A percentile compares a stretch with the other conserved stretches of the same genome.
Conservation (phyloP, 1,140 invertebrate genomes). For the Pteromalus puparum region DNA sequence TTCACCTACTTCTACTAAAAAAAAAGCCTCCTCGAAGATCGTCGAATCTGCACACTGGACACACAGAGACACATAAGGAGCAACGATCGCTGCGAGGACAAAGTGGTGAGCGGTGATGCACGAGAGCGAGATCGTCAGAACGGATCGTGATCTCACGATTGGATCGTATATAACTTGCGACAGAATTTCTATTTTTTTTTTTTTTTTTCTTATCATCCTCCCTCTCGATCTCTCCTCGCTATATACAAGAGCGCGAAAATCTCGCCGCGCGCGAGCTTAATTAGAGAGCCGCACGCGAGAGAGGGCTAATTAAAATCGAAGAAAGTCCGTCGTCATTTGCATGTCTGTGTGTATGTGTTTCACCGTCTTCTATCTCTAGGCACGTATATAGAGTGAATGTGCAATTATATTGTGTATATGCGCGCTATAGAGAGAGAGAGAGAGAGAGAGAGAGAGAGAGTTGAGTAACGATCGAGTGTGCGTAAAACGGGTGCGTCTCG, state of each 20-base stretch:
- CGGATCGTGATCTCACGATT: constrained; percentile 33
- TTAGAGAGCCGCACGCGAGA: neutral
- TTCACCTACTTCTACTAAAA: constrained; percentile 69
- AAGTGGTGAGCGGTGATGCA: neutral
- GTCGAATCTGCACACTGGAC: neutral
- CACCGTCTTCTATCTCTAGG: neutral
- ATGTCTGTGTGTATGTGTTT: neutral
- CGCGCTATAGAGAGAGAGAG: no score
- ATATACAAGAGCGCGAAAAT: no score
- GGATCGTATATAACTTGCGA: neutral
- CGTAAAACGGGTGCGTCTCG: constrained; percentile 20
- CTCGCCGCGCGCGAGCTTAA: neutral
- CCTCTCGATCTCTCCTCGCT: neutral
- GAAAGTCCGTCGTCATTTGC: neutral
- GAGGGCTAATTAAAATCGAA: neutral
- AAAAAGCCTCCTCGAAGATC: constrained; percentile 37
- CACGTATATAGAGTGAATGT: neutral
- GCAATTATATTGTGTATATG: neutral
- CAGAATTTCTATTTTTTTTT: neutral
- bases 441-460: no score
- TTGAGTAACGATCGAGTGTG: neutral
- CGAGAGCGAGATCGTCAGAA: neutral
- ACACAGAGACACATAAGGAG: neutral
- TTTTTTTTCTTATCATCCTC: neutral
- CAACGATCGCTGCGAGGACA: neutral